These are phyloP conservation scores for Eilema depressum DNA, from an alignment of 2,888 invertebrate genomes.

Conservation along the genomic window DNA sequence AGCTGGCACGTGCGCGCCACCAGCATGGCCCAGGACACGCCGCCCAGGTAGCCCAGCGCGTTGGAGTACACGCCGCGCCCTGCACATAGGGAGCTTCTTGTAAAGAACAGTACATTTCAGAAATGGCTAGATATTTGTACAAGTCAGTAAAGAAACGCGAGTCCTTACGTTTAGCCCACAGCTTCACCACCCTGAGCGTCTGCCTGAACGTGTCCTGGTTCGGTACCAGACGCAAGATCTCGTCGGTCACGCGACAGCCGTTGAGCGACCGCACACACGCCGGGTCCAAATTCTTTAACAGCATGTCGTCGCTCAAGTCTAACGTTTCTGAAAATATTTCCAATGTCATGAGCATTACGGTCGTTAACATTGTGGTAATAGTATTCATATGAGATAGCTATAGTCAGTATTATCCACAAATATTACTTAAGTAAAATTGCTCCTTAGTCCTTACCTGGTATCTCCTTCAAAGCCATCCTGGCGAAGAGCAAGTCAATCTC, in stretches of 20 bases:
- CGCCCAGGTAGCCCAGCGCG: slow-evolving; percentile 90
- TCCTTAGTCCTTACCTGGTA: too few relatives aligned
- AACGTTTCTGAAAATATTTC: not conserved
- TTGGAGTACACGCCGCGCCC: slow-evolving; percentile 99
- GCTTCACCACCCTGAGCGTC: not conserved
- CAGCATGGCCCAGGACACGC: slow-evolving; percentile 95
- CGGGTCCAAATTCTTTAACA: not conserved
- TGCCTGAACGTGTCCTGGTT: not conserved
- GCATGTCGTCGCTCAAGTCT: not conserved
- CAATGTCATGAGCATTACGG: not conserved
- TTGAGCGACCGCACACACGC: not conserved
- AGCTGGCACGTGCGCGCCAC: slow-evolving; percentile 98
- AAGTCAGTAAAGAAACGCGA: not conserved
- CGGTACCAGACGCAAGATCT: not conserved
- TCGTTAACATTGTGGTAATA: too few relatives aligned
- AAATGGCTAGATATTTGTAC: not conserved
- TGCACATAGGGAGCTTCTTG: slow-evolving; percentile 88
- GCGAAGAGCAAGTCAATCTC: too few relatives aligned
- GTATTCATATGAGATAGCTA: too few relatives aligned
- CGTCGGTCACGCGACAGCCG: not conserved
- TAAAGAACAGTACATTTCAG: not conserved
- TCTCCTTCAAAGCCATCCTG: too few relatives aligned
- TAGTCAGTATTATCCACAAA: too few relatives aligned
- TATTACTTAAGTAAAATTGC: too few relatives aligned
- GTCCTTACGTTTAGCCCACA: slow-evolving; percentile 1